These are phyloP conservation scores for Cephalopachus bancanus DNA, from an alignment of 2,797 vertebrate genomes.

Conservation along the genomic window DNA sequence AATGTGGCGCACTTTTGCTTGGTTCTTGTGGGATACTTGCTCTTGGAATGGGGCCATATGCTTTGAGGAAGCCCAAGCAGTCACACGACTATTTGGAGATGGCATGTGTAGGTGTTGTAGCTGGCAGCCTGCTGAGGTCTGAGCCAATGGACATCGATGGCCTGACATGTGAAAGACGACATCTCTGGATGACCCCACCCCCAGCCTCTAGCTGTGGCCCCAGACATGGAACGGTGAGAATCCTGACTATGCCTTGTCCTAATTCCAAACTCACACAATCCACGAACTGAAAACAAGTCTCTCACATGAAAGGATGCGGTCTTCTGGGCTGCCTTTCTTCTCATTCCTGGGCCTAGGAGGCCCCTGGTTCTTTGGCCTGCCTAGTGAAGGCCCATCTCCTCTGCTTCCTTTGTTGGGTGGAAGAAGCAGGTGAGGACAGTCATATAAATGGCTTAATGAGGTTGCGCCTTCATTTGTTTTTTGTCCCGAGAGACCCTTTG, in stretches of 20 bases:
- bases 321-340: background rate
- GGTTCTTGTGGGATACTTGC: background rate
- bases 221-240: background rate
- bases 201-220: background rate
- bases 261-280: background rate
- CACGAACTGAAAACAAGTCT: background rate
- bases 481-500: background rate
- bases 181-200: too few relatives aligned
- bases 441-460: background rate
- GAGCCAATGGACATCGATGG: background rate
- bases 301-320: background rate
- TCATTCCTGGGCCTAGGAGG: background rate
- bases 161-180: background rate
- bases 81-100: rapidly evolving
- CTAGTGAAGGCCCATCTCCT: rapidly evolving
- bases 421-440: rapidly evolving
- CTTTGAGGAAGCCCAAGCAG: background rate
- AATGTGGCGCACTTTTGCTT: rapidly evolving
- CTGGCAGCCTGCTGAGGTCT: background rate
- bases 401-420: background rate
- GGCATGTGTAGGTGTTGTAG: background rate
- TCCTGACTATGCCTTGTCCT: background rate
- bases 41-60: background rate
- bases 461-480: background rate
- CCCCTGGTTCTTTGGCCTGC: background rate